Evolutionary conservation across 2,888 invertebrate species (phyloP).

Genomic region (Ischnus inquisitorius): DNA sequence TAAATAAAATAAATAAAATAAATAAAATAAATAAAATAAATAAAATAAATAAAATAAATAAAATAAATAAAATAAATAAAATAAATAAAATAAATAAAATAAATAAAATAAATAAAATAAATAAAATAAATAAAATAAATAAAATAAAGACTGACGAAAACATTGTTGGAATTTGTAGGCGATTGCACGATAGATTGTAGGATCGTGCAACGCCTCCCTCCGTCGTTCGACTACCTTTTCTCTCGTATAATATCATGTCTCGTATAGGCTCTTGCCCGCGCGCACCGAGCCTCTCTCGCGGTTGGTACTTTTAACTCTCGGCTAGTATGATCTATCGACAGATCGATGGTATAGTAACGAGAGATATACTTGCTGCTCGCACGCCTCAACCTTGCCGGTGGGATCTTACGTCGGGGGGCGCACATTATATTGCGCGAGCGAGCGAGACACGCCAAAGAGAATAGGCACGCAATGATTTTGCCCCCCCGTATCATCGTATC

Average conservation of each 20-base stretch:
- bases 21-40: too few species aligned
- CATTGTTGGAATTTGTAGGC: slow-evolving; percentile 64
- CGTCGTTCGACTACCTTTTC: slow-evolving; percentile 35
- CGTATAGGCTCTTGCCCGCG: slow-evolving; percentile 37
- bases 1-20: too few species aligned
- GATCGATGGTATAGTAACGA: slow-evolving; percentile 65
- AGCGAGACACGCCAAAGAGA: slow-evolving; percentile 2
- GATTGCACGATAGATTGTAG: slow-evolving; percentile 64
- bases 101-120: too few species aligned
- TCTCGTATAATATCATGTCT: slow-evolving; percentile 61
- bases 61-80: too few species aligned
- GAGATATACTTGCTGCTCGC: slow-evolving; percentile 1
- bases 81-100: too few species aligned
- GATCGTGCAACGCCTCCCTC: slow-evolving; percentile 58
- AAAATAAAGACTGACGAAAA: slow-evolving; percentile 8
- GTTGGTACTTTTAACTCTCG: slow-evolving; percentile 27
- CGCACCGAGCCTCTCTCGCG: slow-evolving; percentile 15
- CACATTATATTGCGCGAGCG: not conserved
- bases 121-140: too few species aligned
- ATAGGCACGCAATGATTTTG: slow-evolving; percentile 41
- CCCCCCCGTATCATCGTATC: slow-evolving; percentile 32
- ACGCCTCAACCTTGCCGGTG: slow-evolving; percentile 2
- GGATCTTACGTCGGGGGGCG: slow-evolving; percentile 30
- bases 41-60: too few species aligned
- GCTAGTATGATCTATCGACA: slow-evolving; percentile 68